Base-by-base conservation (phyloP, 2,888 invertebrate genomes). In the Epistrophe eligans region DNA sequence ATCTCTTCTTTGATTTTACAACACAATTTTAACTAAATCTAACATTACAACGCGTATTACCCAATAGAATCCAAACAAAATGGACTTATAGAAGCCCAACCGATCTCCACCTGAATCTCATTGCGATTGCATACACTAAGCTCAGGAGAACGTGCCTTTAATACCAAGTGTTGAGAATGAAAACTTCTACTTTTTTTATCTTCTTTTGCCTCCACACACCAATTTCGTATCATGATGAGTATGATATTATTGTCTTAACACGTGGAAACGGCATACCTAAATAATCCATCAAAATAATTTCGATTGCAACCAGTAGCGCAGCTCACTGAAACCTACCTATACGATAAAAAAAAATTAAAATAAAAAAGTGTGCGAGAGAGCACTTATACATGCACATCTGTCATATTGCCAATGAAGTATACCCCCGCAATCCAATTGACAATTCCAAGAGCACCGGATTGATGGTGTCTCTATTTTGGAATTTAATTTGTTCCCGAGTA, bases 401-500 rank as follows among this genome's bases (percentile, higher is more conserved):
- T 57, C 45, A 48, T 15, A 7, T 2, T 5, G 40, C 70, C 40
- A 24, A 67, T 50, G 67, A 50, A 28, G 45, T 8, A 43, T 28
- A 43, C 67, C 48, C 60, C 66, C 57, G 43, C 40, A 85, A 80
- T 40, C 38, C 73, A 81, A 85, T 81, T 85, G 80, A 66, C 77
- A 57, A 73, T 85, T 85, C 77, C 67, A 85, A 81, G 84, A 85
- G 81, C 81, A 85, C 84, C 62, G 73, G 58, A 77, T 62, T 64
- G 70, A 74, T 35, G 4, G 40, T 82, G 73, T 87, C 79, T 83
- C 76, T 79, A 87, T 76, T 87, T 87, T 57, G 87, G 79, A 76
- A 72, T 82, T 82, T 79, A 82, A 77, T 87, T 83, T 79, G 66
- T 43, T 19, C 83, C 83, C 89, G 88, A 91, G 92, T 92, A 93